Evolutionary conservation across 2,797 vertebrate genomes (phyloP).

Genomic region (Anabas testudineus): DNA sequence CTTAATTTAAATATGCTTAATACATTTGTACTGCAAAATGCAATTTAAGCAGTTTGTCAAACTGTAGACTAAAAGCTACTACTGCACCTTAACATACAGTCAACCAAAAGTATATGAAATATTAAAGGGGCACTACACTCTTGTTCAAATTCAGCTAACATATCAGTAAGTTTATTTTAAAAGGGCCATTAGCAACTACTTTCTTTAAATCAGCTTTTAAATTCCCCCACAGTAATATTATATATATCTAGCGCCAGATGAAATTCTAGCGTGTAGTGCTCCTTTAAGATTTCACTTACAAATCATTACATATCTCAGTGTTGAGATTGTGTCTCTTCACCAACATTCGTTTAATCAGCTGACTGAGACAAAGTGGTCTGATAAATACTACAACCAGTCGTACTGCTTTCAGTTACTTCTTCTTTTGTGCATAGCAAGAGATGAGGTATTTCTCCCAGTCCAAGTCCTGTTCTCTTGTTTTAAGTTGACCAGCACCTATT

Average conservation of each 20-base stretch:
- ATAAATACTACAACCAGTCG: neutral
- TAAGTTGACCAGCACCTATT: constrained; percentile 54
- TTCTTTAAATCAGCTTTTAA: too few species aligned
- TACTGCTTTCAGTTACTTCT: constrained; percentile 31
- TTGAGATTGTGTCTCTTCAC: neutral
- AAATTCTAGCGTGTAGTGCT: too few species aligned
- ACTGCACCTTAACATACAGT: constrained; percentile 13
- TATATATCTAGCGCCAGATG: too few species aligned
- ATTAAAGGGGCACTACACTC: neutral
- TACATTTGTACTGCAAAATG: constrained; percentile 1
- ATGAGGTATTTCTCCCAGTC: constrained; percentile 81
- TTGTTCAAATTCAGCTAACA: too few species aligned
- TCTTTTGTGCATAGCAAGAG: constrained; percentile 65
- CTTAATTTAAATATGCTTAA: constrained; percentile 9
- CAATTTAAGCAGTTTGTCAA: too few species aligned
- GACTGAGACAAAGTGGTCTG: neutral
- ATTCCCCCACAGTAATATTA: too few species aligned
- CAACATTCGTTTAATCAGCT: neutral
- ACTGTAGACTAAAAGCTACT: too few species aligned
- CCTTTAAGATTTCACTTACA: neutral
- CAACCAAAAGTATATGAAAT: neutral
- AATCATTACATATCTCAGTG: constrained; percentile 1
- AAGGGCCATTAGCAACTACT: too few species aligned
- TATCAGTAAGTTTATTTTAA: too few species aligned
- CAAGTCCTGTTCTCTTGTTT: constrained; percentile 48